Evolutionary conservation across 2,113 vertebrate species (phyloP).

Genomic region (Pomatorhinus ruficollis): DNA sequence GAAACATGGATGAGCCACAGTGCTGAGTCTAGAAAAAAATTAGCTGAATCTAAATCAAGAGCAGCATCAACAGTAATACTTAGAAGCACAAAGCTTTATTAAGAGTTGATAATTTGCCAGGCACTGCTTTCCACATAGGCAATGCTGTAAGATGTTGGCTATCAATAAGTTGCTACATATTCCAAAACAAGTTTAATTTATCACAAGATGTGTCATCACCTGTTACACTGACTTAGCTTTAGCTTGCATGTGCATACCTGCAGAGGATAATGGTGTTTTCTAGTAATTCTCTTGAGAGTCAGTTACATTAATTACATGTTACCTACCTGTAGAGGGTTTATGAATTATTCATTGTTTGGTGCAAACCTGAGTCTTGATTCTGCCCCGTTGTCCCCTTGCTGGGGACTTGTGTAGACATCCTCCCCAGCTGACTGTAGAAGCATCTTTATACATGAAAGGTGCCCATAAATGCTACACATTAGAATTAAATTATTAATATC

Average conservation of each 20-base stretch:
- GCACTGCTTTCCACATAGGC: neutral
- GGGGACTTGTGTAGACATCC: neutral
- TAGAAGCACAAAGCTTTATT: neutral
- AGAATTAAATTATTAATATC: neutral
- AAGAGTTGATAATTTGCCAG: neutral
- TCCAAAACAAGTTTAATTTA: neutral
- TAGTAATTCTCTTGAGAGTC: neutral
- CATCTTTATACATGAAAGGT: neutral
- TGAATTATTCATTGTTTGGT: neutral
- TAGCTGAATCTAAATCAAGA: neutral
- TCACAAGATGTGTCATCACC: neutral
- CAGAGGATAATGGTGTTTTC: neutral
- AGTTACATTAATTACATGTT: neutral
- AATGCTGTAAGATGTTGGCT: neutral
- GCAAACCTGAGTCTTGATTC: neutral
- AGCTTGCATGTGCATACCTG: neutral
- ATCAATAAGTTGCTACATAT: neutral
- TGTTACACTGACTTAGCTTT: neutral
- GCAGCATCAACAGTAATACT: neutral
- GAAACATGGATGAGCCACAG: neutral
- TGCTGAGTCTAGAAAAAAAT: slow-evolving; percentile 31
- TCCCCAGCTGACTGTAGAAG: neutral
- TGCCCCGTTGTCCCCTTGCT: neutral
- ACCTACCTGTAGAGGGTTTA: neutral
- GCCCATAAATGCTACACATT: neutral